These are phyloP conservation scores for Holacanthella duospinosa DNA, from an alignment of 2,888 invertebrate species.

Conservation along the genomic window DNA sequence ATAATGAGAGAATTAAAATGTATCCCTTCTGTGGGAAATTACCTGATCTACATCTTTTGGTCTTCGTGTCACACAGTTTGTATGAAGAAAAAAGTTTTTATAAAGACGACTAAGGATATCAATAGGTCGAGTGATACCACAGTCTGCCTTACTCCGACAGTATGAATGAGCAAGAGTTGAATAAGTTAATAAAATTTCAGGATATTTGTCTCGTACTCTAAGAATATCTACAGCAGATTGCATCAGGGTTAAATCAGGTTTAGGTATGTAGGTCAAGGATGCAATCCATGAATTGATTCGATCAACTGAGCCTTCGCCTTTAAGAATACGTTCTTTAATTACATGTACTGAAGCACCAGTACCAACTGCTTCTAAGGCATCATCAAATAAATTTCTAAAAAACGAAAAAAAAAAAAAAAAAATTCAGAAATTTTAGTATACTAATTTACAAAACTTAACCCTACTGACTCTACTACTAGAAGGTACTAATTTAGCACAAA, in stretches of 20 bases:
- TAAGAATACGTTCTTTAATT: conserved; percentile 69
- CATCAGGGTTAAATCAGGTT: conserved; percentile 34
- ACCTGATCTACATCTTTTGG: conserved; percentile 30
- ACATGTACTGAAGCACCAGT: conserved; percentile 69
- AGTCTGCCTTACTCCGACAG: conserved; percentile 49
- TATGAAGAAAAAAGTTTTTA: neutral
- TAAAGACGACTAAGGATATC: conserved; percentile 29
- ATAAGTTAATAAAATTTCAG: conserved; percentile 55
- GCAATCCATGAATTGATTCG: conserved; percentile 71
- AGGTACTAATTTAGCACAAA: neutral
- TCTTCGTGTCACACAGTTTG: neutral
- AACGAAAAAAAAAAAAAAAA: neutral
- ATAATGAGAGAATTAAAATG: neutral
- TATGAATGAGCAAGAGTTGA: conserved; percentile 60
- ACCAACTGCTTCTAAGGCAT: conserved; percentile 76
- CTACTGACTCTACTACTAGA: neutral
- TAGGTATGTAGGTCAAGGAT: conserved; percentile 69
- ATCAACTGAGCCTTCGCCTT: conserved; percentile 51
- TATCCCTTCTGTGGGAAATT: neutral
- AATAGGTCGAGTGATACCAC: conserved; percentile 38
- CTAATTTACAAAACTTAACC: neutral
- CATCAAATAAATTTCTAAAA: conserved; percentile 63
- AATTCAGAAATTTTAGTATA: neutral
- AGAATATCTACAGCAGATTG: conserved; percentile 39
- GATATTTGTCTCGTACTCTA: conserved; percentile 43